Evolutionary conservation across 2,113 vertebrate genomes (phyloP).

Genomic region (Microcebus murinus): DNA sequence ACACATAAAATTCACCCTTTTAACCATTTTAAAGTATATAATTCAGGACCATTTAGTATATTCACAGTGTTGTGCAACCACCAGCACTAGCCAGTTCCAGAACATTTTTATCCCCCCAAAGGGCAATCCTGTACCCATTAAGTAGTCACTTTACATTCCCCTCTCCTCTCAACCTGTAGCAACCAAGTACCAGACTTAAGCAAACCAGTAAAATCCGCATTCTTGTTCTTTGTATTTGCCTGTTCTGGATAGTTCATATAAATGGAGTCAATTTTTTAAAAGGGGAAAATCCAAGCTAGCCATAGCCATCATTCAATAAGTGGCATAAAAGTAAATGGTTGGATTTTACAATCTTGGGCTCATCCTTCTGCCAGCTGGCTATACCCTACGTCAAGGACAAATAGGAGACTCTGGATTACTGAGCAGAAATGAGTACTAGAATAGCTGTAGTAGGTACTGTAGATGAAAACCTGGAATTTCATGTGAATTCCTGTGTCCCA

Average conservation of each 20-base stretch:
- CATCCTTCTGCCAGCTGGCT: background rate
- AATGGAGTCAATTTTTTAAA: background rate
- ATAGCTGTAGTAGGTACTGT: background rate
- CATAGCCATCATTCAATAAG: background rate
- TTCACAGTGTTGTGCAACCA: background rate
- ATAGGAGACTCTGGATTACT: background rate
- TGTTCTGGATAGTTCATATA: background rate
- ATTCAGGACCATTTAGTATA: background rate
- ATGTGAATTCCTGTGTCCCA: background rate
- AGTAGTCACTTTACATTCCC: background rate
- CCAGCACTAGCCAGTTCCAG: background rate
- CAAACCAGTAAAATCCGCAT: slow-evolving; percentile 1
- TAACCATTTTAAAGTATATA: background rate
- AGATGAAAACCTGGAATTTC: background rate
- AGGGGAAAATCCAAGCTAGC: background rate
- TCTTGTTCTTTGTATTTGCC: background rate
- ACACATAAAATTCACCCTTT: background rate
- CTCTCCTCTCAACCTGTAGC: background rate
- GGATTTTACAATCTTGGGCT: background rate
- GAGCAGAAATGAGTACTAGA: background rate
- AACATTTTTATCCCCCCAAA: background rate
- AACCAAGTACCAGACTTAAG: background rate
- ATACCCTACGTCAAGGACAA: background rate
- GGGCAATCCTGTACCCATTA: background rate
- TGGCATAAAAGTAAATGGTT: background rate